These are phyloP conservation scores for Aepyceros melampus DNA, from an alignment of 2,113 vertebrate genomes.

Conservation along the genomic window DNA sequence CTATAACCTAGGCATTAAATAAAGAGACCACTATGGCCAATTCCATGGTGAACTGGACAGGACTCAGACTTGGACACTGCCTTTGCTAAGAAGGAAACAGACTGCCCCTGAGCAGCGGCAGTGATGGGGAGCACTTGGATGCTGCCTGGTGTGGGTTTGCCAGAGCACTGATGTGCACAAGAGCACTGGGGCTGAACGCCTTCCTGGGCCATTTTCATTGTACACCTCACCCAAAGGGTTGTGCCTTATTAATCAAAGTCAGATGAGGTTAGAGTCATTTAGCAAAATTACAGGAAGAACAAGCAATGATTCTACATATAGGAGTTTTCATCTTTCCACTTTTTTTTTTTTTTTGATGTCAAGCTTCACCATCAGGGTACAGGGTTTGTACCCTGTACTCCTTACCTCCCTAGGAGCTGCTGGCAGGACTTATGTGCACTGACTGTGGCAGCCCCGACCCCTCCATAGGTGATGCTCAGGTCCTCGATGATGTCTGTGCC, in stretches of 20 bases:
- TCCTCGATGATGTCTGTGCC: conserved; percentile 84
- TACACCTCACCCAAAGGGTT: not conserved
- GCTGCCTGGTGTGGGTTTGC: not conserved
- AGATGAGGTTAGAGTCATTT: not conserved
- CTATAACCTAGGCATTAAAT: not conserved
- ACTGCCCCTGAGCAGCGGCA: fast-evolving
- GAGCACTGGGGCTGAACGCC: too few species aligned
- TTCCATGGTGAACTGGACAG: not conserved
- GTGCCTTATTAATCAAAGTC: not conserved
- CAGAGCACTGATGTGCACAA: not conserved
- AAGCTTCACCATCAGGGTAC: not conserved
- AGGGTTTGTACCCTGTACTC: fast-evolving
- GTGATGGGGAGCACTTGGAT: fast-evolving
- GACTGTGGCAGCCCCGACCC: conserved; percentile 78
- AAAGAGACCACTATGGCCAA: not conserved
- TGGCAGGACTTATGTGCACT: conserved; percentile 78
- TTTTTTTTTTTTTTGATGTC: not conserved
- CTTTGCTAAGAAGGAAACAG: not conserved
- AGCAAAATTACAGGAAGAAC: not conserved
- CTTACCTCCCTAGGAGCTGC: conserved; percentile 81
- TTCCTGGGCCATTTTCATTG: not conserved
- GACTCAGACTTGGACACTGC: not conserved
- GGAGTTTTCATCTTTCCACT: not conserved
- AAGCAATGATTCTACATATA: not conserved
- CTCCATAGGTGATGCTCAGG: conserved; percentile 88